These are phyloP conservation scores for Agelastica alni DNA, from an alignment of 2,888 invertebrate genomes.

Conservation along the genomic window DNA sequence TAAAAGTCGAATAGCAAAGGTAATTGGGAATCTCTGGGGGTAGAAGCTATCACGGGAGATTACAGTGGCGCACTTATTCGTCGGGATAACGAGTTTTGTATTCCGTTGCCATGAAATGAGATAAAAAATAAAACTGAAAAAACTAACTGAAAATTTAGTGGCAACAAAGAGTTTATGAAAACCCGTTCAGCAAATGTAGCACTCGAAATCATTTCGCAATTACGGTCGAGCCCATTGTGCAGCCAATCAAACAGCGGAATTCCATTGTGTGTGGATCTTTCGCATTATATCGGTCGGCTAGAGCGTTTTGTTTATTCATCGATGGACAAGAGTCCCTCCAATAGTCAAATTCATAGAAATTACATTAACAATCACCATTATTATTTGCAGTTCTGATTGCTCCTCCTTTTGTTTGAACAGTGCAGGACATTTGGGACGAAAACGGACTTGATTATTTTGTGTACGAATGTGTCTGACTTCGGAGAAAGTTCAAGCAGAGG, in stretches of 20 bases:
- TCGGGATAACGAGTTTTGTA: neutral
- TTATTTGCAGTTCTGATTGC: slow-evolving; percentile 56
- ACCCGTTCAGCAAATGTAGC: slow-evolving; percentile 15
- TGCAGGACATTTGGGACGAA: slow-evolving; percentile 14
- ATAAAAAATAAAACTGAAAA: neutral
- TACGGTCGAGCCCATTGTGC: slow-evolving; percentile 32
- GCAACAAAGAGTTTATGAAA: slow-evolving; percentile 20
- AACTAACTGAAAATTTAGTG: slow-evolving; percentile 3
- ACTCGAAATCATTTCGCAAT: slow-evolving; percentile 29
- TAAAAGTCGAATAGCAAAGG: slow-evolving; percentile 44
- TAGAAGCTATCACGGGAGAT: slow-evolving; percentile 31
- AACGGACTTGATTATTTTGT: slow-evolving; percentile 12
- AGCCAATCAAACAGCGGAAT: slow-evolving; percentile 37
- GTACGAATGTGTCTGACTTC: slow-evolving; percentile 2
- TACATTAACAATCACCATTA: slow-evolving; percentile 57
- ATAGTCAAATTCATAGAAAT: slow-evolving; percentile 57
- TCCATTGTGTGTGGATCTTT: slow-evolving; percentile 51
- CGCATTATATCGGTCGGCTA: slow-evolving; percentile 51
- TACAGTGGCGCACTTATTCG: slow-evolving; percentile 31
- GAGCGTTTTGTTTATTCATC: slow-evolving; percentile 46
- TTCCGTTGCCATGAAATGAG: neutral
- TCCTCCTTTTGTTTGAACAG: slow-evolving; percentile 32
- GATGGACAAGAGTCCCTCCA: slow-evolving; percentile 49
- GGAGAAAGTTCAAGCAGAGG: slow-evolving; percentile 8
- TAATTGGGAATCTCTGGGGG: slow-evolving; percentile 44